A percentile compares a stretch with the other conserved stretches of the same genome.
Evolutionary conservation across 2,797 vertebrate species (phyloP).

Genomic region (Danionella dracula): DNA sequence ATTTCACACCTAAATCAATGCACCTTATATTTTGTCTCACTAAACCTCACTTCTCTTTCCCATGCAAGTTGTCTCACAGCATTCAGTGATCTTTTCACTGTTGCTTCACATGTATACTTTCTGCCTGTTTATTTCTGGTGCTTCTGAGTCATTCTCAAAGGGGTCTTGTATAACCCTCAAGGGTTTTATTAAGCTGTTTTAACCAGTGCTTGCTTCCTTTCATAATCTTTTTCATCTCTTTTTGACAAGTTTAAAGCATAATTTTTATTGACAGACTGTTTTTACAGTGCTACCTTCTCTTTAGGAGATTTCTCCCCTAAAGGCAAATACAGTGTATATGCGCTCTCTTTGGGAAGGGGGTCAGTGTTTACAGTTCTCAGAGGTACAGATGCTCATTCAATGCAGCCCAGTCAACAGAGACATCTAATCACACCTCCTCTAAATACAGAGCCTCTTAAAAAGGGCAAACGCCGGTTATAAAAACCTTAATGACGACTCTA

Average conservation of each 20-base stretch:
- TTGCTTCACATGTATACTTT: not conserved
- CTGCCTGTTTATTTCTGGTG: not conserved
- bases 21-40: no score
- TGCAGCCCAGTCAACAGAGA: conserved; percentile 24
- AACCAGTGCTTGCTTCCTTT: not conserved
- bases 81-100: not conserved
- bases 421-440: conserved; percentile 29
- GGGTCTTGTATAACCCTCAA: not conserved
- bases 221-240: not conserved
- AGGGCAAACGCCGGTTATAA: conserved; percentile 37
- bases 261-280: not conserved
- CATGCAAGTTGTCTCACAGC: no score
- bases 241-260: not conserved
- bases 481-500: conserved; percentile 46
- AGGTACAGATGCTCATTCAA: conserved; percentile 35
- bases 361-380: conserved; percentile 32
- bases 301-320: conserved; percentile 29
- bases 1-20: no score
- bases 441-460: conserved; percentile 30
- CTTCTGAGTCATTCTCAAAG: not conserved
- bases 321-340: conserved; percentile 33
- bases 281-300: not conserved
- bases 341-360: not conserved
- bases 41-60: no score
- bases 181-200: not conserved